Conservation (phyloP, 1,140 invertebrate genomes). For the Cataglyphis hispanica region DNA sequence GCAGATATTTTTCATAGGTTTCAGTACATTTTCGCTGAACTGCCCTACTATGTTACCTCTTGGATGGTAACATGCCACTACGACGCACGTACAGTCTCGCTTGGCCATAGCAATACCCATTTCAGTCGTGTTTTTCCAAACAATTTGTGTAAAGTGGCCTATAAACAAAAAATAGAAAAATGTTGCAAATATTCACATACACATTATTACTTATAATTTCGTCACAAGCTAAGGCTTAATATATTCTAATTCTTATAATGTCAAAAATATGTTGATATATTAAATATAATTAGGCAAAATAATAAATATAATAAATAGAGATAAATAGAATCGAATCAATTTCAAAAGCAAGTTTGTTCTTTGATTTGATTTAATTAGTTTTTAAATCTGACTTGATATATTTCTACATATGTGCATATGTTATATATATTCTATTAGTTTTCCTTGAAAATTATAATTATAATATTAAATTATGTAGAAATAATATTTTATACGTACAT, state of each 20-base stretch:
- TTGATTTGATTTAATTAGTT: not conserved
- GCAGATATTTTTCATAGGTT: constrained; percentile 81
- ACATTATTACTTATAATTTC: not conserved
- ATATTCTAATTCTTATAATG: constrained; percentile 1
- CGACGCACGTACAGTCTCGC: constrained; percentile 88
- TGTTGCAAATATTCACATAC: not conserved
- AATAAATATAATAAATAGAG: not conserved
- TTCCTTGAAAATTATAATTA: not conserved
- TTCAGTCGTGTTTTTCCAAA: constrained; percentile 92
- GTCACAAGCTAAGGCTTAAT: not conserved
- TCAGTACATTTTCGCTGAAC: constrained; percentile 91
- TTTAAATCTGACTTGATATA: not conserved
- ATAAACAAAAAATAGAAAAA: constrained; percentile 51
- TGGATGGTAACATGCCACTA: constrained; percentile 94
- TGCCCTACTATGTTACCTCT: constrained; percentile 92
- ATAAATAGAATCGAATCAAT: not conserved
- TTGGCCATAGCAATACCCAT: constrained; percentile 92
- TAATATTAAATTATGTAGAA: not conserved
- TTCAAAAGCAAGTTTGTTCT: not conserved
- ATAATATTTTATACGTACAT: constrained; percentile 74
- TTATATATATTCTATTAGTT: not conserved
- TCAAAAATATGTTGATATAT: not conserved
- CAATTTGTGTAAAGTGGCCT: constrained; percentile 92
- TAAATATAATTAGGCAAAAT: constrained; percentile 1
- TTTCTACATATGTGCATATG: not conserved